Percentiles rank a stretch among this genome's conserved stretches.
phyloP scores from a whole-genome alignment of 1,140 invertebrate genomes.

The Portunus trituberculatus region DNA sequence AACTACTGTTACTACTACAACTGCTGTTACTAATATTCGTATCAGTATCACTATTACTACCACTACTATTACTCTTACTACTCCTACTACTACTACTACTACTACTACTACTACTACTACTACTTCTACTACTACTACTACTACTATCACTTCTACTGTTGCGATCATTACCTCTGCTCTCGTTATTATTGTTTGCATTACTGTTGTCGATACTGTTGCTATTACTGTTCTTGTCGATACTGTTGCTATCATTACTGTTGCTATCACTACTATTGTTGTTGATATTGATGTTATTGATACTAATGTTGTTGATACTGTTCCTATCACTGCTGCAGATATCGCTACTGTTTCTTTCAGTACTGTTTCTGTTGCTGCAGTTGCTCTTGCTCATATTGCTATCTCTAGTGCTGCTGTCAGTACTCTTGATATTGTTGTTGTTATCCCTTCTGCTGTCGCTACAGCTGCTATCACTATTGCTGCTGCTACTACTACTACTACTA shows the following conservation, averaged over 20 bases:
- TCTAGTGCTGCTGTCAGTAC: background rate
- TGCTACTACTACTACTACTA: conserved; percentile 9
- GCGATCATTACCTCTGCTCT: background rate
- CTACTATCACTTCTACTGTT: background rate
- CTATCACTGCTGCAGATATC: background rate
- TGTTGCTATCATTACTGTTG: background rate
- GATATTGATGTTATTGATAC: background rate
- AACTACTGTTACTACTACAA: no score
- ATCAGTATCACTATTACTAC: no score
- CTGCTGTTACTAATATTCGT: no score
- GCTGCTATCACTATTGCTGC: background rate
- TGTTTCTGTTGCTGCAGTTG: background rate
- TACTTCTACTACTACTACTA: background rate
- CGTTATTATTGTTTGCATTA: background rate
- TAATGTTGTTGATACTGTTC: background rate
- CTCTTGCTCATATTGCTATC: background rate
- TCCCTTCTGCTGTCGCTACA: background rate
- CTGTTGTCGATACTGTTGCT: background rate
- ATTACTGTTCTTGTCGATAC: background rate
- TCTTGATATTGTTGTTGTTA: background rate
- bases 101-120: background rate
- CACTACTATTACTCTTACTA: no score
- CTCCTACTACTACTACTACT: no score
- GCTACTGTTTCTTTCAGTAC: background rate
- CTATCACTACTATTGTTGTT: background rate